phyloP scores from a whole-genome alignment of 2,888 invertebrate species.

The Yponomeuta cagnagella region DNA sequence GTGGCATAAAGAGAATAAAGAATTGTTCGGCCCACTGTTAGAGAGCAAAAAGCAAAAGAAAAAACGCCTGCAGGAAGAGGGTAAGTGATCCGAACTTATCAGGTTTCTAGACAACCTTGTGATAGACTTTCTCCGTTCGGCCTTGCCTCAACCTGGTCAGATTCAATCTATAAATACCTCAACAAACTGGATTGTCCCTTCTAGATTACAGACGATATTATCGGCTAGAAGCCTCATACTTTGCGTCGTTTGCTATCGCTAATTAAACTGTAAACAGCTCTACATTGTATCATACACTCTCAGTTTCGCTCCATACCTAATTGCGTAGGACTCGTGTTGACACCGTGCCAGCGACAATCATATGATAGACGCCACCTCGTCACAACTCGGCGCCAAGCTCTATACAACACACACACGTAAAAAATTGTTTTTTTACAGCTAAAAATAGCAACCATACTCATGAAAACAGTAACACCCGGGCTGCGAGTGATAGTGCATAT shows the following conservation, averaged over 20 bases:
- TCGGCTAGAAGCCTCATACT: not conserved
- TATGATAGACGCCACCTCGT: conserved; percentile 42
- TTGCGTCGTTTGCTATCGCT: not conserved
- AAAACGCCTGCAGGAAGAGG: conserved; percentile 50
- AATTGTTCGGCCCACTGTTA: conserved; percentile 64
- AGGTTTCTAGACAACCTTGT: conserved; percentile 30
- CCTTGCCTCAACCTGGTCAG: not conserved
- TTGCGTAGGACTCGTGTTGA: conserved; percentile 14
- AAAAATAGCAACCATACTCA: conserved; percentile 57
- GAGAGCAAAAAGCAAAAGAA: conserved; percentile 65
- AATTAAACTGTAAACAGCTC: conserved; percentile 1
- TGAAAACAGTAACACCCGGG: conserved; percentile 55
- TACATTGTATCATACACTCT: conserved; percentile 9
- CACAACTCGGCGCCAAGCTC: conserved; percentile 43
- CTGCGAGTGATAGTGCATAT: conserved; percentile 33
- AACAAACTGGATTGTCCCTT: not conserved
- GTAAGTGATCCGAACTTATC: conserved; percentile 37
- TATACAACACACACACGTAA: conserved; percentile 32
- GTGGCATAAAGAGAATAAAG: conserved; percentile 68
- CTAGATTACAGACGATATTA: too few relatives aligned
- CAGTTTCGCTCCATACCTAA: not conserved
- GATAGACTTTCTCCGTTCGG: conserved; percentile 20
- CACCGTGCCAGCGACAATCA: conserved; percentile 53
- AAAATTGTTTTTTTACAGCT: conserved; percentile 51
- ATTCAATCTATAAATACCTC: not conserved